A percentile compares a stretch with the other conserved stretches of the same genome.
phyloP scores from a whole-genome alignment of 2,888 invertebrate genomes.

The Leucania comma region DNA sequence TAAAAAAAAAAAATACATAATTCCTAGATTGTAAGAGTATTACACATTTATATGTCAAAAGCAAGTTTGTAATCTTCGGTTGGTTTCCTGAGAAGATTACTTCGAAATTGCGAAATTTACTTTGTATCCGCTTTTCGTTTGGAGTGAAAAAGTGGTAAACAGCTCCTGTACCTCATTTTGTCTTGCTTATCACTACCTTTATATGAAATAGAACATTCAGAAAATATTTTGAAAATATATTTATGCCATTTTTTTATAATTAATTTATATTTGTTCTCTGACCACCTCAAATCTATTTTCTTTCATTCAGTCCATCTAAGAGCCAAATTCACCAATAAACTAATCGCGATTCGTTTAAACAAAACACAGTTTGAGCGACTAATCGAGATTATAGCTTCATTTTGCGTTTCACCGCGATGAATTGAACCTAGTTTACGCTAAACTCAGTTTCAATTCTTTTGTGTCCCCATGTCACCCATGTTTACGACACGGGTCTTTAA shows the following conservation, averaged over 20 bases:
- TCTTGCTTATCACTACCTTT: slow-evolving; percentile 24
- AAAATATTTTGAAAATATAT: background rate
- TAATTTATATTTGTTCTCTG: too few species aligned
- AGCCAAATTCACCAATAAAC: too few species aligned
- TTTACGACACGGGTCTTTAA: too few species aligned
- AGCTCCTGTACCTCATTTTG: slow-evolving; percentile 3
- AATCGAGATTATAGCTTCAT: too few species aligned
- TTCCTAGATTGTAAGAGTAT: background rate
- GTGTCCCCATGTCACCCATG: too few species aligned
- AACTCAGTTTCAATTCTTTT: too few species aligned
- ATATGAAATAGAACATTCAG: background rate
- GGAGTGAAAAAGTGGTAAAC: background rate
- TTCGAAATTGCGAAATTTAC: slow-evolving; percentile 31
- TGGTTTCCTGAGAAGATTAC: slow-evolving; percentile 17
- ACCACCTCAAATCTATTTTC: too few species aligned
- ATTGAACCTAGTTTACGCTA: too few species aligned
- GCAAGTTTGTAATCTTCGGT: slow-evolving; percentile 14
- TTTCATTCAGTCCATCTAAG: too few species aligned
- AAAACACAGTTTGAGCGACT: too few species aligned
- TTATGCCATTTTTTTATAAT: background rate
- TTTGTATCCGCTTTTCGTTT: slow-evolving; percentile 24
- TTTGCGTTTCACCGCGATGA: too few species aligned
- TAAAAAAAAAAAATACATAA: background rate
- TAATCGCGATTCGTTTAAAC: too few species aligned
- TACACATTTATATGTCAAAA: background rate